Base-by-base conservation (phyloP, 2,888 invertebrate species). In the Elegia similella region DNA sequence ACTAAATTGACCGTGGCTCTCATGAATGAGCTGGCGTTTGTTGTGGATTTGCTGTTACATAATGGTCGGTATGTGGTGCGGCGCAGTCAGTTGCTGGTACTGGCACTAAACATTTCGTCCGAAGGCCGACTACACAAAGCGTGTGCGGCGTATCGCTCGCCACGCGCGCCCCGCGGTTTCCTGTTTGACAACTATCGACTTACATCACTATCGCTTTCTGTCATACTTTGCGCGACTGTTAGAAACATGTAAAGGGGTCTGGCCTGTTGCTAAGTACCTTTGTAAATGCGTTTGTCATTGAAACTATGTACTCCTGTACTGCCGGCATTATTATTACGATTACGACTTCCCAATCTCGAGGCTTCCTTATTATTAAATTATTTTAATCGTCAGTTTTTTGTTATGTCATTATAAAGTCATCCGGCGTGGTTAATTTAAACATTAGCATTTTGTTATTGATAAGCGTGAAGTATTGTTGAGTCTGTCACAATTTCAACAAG, bases 181-280 rank as follows among this genome's bases (percentile, higher is more conserved):
- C 90, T 91, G 91, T 88, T 90, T 88, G 87, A 90, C 90, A 83
- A 88, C 90, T 89, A 90, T 88, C 84, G 80, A 83, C 89, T 89
- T 87, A 88, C 89, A 89, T 89, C 89, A 89, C 90, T 91, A 86
- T 89, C 84, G 86, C 84, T 89, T 88, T 88, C 89, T 89, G 89
- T 80, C 82, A 83, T 82, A 82, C 84, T 80, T 80, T 77, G 80
- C 79, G 73, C 80, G 83, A 74, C 78, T 84, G 86, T 88, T 89
- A 88, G 88, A 88, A 80, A 76, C 79, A 82, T 80, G 80, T 80
- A 83, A 84, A 84, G 86, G 89, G 90, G 88, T 85, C 86, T 80
- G 78, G 75, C 71, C 72, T 81, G 88, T 88, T 89, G 84, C 88
- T 86, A 88, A 76, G 82, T 83, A 83, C 82, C 70, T 72, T 74